Percentiles rank a stretch among this genome's conserved stretches.
These are phyloP conservation scores for Sylvilagus floridanus DNA, from an alignment of 2,797 vertebrate genomes.

Conservation along the genomic window DNA sequence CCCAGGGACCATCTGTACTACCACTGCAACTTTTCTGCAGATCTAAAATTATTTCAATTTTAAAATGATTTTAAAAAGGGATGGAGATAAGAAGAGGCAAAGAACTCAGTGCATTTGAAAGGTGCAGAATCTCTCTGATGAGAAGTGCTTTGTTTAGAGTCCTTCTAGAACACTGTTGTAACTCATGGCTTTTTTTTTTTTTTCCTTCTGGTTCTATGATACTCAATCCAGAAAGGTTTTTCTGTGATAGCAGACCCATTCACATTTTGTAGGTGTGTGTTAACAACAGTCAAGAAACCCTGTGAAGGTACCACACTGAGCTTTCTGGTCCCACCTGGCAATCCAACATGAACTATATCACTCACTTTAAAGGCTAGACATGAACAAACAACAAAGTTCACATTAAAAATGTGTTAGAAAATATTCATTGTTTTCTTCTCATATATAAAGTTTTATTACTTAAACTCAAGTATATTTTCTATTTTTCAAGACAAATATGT, in stretches of 20 bases:
- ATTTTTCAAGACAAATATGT: constrained; percentile 18
- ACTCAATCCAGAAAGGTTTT: not conserved
- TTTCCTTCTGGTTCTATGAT: not conserved
- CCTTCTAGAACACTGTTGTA: not conserved
- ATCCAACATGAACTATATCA: not conserved
- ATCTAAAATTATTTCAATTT: not conserved
- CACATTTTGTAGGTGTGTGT: not conserved
- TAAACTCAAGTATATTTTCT: not conserved
- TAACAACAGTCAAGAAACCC: not conserved
- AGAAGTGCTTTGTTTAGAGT: not conserved
- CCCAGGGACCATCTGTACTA: not conserved
- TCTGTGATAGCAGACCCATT: not conserved
- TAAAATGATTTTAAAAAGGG: not conserved
- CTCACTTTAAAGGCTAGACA: not conserved
- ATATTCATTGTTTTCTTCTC: not conserved
- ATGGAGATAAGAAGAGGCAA: not conserved
- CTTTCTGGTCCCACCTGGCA: not conserved
- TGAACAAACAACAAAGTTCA: not conserved
- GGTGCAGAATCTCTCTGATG: not conserved
- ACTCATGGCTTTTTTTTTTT: not conserved
- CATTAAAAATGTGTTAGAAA: not conserved
- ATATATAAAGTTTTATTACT: not conserved
- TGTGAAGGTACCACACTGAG: too few relatives aligned
- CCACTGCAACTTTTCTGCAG: not conserved
- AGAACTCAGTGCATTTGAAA: not conserved